Evolutionary conservation across 2,113 vertebrate species (phyloP), one percentile per base, ranked within the genome.

Genomic region (Machaerirhynchus nigripectus): DNA sequence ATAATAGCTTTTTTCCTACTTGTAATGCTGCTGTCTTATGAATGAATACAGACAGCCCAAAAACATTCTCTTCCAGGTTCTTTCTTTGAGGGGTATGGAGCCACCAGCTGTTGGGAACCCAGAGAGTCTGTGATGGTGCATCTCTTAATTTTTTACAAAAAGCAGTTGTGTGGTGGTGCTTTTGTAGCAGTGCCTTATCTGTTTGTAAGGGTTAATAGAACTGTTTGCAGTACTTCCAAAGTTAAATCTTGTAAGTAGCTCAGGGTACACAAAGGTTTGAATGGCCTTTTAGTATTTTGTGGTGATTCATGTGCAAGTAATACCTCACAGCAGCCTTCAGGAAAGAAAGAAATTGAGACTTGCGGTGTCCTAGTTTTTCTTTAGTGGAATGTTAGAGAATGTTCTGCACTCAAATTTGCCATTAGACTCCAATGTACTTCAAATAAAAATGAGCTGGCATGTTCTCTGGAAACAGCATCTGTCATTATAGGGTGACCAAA

Each of bases 231-330:
- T 68, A 13, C 9, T 24, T 86, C 64, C 56, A 73, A 31, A 67
- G 68, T 65, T 85, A 63, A 93, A 50, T 71, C 61, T 75, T 82
- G 0, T 46, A 44, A 68, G 69, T 71, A 64, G 65, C 46, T 84
- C 46, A 33, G 46, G 11, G 24, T 79, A 24, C 46, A 30, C 42
- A 63, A 31, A 77, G 46, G 19, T 80, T 90, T 90, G 63, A 86
- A 69, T 68, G 30, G 27, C 2, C 1, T 44, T 92, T 49, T 64
- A 77, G 46, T 44, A 19, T 80, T 84, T 88, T 37, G 19, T 63
- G 70, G 42, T 57, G 47, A 91, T 95, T 94, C 57, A 63, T 5
- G 23, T 89, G 70, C 56, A 90, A 88, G 82, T 86, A 96, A 86
- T 92, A 56, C 52, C 33, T 93, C 64, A 26, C 2, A 11, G 84